Base-by-base conservation (phyloP, 1,140 invertebrate species). In the Achroia grisella region DNA sequence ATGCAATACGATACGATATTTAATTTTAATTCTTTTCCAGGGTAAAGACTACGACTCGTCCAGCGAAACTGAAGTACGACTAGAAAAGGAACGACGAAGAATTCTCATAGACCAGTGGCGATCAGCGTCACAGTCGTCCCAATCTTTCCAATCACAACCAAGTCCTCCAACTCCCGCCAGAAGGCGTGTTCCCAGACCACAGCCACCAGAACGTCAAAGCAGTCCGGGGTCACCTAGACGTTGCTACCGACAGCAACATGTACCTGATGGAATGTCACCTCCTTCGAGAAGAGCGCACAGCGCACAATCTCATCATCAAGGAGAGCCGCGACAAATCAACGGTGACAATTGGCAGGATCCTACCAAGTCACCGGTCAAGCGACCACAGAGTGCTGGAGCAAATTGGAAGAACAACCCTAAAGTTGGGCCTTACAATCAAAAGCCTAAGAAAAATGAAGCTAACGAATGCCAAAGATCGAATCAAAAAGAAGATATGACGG, bases 21-120 rank as follows among this genome's bases (percentile, higher is more conserved):
- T 2, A 37, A 29, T 39, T 32, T 13, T 15, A 50, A 43, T 62
- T 12, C 48, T 49, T 17, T 37, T 39, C n/a, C 76, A 93, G 91
- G 92, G 92, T 47, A 91, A 90, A 40, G 92, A 93, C 58, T 93
- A 93, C 62, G 91, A 93, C 65, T 90, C 90, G 12, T 87, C 87
- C 31, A 90, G 89, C 64, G 90, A 91, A 65, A 88, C 88, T 37
- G 90, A 91, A 82, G 86, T 89, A 42, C 86, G 85, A 33, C 56
- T 89, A 52, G 90, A 91, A 67, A 82, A 86, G 47, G 88, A 88
- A 46, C 73, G 89, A 44, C 74, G 89, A 51, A 84, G 86, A 54
- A 78, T 86, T 17, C 64, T 91, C 29, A 84, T 90, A 41, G 88
- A 89, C 48, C 87, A 90, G 63, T 91, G 90, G 90, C 87, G 89